Evolutionary conservation across 2,113 vertebrate species (phyloP).

Genomic region (Brachionichthys hirsutus): DNA sequence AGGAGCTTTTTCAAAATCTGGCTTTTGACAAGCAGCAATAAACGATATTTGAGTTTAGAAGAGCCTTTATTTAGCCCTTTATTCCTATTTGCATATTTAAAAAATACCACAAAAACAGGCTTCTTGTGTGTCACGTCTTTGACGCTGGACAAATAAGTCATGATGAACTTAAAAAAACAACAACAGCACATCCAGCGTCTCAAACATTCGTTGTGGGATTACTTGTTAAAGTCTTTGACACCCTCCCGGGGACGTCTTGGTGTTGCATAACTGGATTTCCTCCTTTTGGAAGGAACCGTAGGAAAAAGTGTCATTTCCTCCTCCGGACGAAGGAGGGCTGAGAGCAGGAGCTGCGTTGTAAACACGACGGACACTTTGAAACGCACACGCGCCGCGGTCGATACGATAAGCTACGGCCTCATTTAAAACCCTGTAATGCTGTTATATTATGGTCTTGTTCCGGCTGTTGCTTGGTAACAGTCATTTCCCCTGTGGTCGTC

Average conservation of each 20-base stretch:
- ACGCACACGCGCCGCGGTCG: not conserved
- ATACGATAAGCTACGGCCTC: constrained; percentile 17
- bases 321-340: not conserved
- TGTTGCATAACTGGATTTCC: constrained; percentile 42
- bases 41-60: too few species aligned
- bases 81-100: too few species aligned
- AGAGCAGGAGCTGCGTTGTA: constrained; percentile 4
- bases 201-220: not conserved
- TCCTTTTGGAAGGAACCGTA: constrained; percentile 34
- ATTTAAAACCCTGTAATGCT: constrained; percentile 48
- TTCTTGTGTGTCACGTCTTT: too few species aligned
- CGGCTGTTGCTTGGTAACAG: constrained; percentile 61
- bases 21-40: too few species aligned
- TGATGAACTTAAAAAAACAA: too few species aligned
- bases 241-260: not conserved
- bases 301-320: constrained; percentile 49
- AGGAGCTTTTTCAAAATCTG: too few species aligned
- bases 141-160: too few species aligned
- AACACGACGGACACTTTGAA: constrained; percentile 1
- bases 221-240: constrained; percentile 1
- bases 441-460: constrained; percentile 45
- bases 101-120: too few species aligned
- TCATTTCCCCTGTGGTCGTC: constrained; percentile 56
- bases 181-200: not conserved
- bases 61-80: too few species aligned